Conservation (phyloP, 2,888 invertebrate genomes). For the Protodeltote pygarga region DNA sequence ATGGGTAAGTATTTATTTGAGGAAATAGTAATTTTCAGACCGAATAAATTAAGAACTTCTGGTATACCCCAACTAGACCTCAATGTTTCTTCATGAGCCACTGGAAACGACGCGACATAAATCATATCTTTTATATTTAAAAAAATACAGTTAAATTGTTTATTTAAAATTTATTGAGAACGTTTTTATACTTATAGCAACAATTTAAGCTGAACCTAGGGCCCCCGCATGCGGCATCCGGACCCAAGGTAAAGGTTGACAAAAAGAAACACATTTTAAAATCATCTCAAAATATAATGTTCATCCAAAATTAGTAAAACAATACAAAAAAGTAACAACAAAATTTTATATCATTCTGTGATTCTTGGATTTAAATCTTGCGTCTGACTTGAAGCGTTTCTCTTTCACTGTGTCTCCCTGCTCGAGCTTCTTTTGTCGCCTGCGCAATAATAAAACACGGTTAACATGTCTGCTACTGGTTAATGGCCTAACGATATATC, state of each 20-base stretch:
- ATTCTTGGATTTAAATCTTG: conserved; percentile 43
- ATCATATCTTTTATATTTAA: too few relatives aligned
- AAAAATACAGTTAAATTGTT: too few relatives aligned
- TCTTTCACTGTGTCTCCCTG: conserved; percentile 60
- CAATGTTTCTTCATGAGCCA: too few relatives aligned
- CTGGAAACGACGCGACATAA: too few relatives aligned
- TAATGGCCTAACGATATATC: too few relatives aligned
- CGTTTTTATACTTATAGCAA: too few relatives aligned
- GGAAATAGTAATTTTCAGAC: too few relatives aligned
- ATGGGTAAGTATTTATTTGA: too few relatives aligned
- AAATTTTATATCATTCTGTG: conserved; percentile 46
- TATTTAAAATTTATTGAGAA: too few relatives aligned
- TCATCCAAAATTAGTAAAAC: conserved; percentile 27
- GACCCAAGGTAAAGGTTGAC: not conserved
- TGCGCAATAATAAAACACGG: conserved; percentile 28
- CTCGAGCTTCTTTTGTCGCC: conserved; percentile 62
- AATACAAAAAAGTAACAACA: conserved; percentile 7
- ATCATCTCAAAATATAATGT: conserved; percentile 1
- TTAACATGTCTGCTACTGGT: not conserved
- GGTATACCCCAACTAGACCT: too few relatives aligned
- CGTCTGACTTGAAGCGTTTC: conserved; percentile 43
- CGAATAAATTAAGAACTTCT: too few relatives aligned
- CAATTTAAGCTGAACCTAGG: too few relatives aligned
- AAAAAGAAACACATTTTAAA: not conserved
- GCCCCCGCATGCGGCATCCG: not conserved